These are phyloP conservation scores for Branchellion lobata DNA, from an alignment of 2,888 invertebrate species.

Conservation along the genomic window DNA sequence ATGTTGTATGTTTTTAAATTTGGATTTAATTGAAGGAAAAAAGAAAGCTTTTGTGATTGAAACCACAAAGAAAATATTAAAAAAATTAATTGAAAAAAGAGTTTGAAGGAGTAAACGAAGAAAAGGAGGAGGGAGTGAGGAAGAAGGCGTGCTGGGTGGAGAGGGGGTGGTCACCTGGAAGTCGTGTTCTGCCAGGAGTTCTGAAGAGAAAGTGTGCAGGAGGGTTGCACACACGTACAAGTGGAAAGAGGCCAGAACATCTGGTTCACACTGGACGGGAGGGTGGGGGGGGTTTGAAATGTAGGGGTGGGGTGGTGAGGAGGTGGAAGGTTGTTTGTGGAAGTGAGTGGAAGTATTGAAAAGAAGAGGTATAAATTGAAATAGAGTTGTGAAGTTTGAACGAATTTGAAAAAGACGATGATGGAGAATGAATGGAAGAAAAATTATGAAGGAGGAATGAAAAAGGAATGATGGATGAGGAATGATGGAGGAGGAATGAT, in stretches of 20 bases:
- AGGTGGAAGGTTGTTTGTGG: background rate
- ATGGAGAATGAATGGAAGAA: background rate
- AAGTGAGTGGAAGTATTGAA: background rate
- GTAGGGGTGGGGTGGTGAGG: background rate
- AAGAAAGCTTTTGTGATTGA: too few species aligned
- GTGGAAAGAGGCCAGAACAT: conserved; percentile 95
- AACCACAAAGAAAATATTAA: too few species aligned
- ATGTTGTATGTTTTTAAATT: too few species aligned
- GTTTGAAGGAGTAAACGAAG: too few species aligned
- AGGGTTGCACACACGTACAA: conserved; percentile 99
- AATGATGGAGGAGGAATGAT: too few species aligned
- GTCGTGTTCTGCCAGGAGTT: conserved; percentile 84
- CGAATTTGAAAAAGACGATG: background rate
- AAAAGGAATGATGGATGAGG: too few species aligned
- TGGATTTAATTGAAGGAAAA: too few species aligned
- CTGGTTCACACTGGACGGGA: conserved; percentile 68
- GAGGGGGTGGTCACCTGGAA: conserved; percentile 71
- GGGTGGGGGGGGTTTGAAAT: too few species aligned
- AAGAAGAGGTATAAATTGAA: background rate
- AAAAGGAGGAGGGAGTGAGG: too few species aligned
- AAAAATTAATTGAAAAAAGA: too few species aligned
- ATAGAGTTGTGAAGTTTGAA: too few species aligned
- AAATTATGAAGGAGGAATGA: background rate
- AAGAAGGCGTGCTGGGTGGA: too few species aligned
- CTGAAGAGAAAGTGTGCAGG: conserved; percentile 87